Conservation (phyloP, 2,888 invertebrate species). For the Copidosoma aretas region DNA sequence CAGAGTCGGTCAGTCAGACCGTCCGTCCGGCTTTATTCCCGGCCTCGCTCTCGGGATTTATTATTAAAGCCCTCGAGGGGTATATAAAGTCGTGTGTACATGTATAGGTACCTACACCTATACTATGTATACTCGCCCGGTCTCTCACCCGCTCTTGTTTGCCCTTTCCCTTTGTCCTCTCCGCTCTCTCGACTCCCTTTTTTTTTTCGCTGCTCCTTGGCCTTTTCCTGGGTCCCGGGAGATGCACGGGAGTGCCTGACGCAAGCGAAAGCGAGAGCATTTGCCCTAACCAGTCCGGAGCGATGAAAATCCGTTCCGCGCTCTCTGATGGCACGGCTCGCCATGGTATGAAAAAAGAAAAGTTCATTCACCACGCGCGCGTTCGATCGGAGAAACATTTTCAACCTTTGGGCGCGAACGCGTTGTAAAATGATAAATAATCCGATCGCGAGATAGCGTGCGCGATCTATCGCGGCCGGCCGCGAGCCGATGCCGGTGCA, state of each 20-base stretch:
- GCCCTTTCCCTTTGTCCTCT: not conserved
- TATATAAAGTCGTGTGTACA: no score
- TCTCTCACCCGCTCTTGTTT: conserved; percentile 2
- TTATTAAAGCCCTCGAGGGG: conserved; percentile 34
- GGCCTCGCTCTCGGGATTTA: conserved; percentile 20
- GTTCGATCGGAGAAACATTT: no score
- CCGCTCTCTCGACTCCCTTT: not conserved
- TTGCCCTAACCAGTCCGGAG: conserved; percentile 11
- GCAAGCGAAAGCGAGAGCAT: conserved; percentile 28
- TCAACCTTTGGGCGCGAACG: no score
- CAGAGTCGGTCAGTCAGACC: conserved; percentile 7
- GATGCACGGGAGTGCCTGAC: not conserved
- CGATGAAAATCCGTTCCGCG: conserved; percentile 18
- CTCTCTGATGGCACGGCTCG: not conserved
- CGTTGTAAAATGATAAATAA: no score
- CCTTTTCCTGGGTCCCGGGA: no score
- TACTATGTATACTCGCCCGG: no score
- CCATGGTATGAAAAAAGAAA: no score
- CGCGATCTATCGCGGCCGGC: no score
- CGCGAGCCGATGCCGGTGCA: no score
- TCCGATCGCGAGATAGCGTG: no score
- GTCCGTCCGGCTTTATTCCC: conserved; percentile 24
- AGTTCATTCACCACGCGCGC: no score
- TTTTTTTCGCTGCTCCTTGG: not conserved
- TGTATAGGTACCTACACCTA: no score